Percentiles rank a stretch among this genome's conserved stretches.
phyloP scores from a whole-genome alignment of 37 sponge, comb jelly and placozoan species.

The Sycon ciliatum region DNA sequence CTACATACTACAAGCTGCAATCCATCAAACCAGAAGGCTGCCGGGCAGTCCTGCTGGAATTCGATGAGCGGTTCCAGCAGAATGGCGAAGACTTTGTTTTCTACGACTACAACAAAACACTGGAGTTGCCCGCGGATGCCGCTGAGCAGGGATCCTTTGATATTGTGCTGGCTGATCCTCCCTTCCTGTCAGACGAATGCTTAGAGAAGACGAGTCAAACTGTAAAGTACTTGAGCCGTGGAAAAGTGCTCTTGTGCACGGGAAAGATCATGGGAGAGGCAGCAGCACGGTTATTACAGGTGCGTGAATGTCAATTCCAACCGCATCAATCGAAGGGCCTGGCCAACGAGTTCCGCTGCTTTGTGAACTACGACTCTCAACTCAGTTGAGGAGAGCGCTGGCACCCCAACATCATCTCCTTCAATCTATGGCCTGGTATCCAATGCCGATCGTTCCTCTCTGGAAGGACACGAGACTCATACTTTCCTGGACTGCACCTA shows the following conservation, averaged over 20 bases:
- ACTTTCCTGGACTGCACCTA: no score
- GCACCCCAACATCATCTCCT: no score
- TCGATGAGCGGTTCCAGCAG: slow-evolving; percentile 46
- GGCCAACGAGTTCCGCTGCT: slow-evolving; percentile 65
- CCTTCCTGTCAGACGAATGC: slow-evolving; percentile 67
- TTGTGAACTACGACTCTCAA: slow-evolving; percentile 48
- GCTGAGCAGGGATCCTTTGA: slow-evolving; percentile 27
- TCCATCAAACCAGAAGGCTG: slow-evolving; percentile 21
- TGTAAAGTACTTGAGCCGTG: slow-evolving; percentile 42
- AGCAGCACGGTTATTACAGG: slow-evolving; percentile 33
- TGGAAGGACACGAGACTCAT: no score
- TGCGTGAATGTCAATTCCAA: slow-evolving; percentile 34
- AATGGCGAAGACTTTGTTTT: slow-evolving; percentile 44
- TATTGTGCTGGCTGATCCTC: slow-evolving; percentile 67
- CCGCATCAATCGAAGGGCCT: slow-evolving; percentile 50
- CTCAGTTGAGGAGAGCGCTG: no score
- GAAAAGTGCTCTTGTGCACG: slow-evolving; percentile 51
- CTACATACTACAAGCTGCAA: slow-evolving; percentile 41
- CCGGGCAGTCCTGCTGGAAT: slow-evolving; percentile 45
- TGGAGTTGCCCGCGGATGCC: slow-evolving; percentile 34
- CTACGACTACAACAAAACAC: slow-evolving; percentile 67
- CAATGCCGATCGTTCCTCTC: no score
- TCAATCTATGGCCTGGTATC: no score
- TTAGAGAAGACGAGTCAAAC: slow-evolving; percentile 44
- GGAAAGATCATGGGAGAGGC: slow-evolving; percentile 49